These are phyloP conservation scores for Pristiophorus japonicus DNA, from an alignment of 2,113 vertebrate species.

Conservation along the genomic window DNA sequence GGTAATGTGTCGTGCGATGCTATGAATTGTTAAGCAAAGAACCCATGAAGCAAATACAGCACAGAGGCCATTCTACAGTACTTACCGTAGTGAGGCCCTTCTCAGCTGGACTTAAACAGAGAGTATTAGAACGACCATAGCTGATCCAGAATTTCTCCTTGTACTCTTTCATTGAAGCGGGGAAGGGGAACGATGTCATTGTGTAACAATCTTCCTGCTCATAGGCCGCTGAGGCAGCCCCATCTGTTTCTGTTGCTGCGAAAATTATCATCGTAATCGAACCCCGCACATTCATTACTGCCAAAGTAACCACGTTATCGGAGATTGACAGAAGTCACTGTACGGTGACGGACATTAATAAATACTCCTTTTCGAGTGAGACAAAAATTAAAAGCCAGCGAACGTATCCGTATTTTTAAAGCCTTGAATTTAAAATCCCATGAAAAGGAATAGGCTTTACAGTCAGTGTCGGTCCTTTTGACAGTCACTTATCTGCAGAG, in stretches of 20 bases:
- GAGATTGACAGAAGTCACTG: neutral
- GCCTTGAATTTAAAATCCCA: neutral
- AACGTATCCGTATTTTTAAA: neutral
- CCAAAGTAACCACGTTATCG: neutral
- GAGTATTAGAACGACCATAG: neutral
- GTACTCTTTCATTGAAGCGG: neutral
- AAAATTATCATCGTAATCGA: no score
- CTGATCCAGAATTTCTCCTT: neutral
- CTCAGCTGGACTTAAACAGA: neutral
- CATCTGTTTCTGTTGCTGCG: neutral
- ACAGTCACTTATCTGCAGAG: neutral
- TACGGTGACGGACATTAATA: neutral
- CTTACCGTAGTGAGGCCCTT: neutral
- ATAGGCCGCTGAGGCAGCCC: neutral
- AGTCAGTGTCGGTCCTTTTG: no score
- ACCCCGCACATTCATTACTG: neutral
- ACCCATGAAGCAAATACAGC: no score
- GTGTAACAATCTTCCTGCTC: neutral
- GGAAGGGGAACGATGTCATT: no score
- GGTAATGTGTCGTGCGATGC: no score
- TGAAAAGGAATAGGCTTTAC: neutral
- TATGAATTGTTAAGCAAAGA: no score
- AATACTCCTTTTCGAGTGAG: neutral
- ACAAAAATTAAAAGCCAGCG: neutral
- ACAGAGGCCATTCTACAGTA: neutral